Evolutionary conservation across 53 echinoderm and acorn worm genomes (phyloP).

Genomic region (Patiria pectinifera): DNA sequence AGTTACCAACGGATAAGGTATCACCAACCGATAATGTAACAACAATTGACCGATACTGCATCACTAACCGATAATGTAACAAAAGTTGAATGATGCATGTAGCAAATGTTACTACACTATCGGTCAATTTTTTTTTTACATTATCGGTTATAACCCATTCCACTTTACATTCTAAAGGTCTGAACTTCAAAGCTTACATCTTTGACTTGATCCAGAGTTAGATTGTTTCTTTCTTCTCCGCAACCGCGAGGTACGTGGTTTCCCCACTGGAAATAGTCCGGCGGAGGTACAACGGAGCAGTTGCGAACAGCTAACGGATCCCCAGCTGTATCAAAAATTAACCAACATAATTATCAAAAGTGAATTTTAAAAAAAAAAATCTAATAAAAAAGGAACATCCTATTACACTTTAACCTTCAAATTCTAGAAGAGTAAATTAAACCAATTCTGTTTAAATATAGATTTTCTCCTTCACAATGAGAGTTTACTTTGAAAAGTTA

Average conservation of each 20-base stretch:
- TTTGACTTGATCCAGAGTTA: background rate
- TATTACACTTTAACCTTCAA: background rate
- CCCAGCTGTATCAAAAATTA: background rate
- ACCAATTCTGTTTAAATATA: too few relatives aligned
- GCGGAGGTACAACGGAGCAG: background rate
- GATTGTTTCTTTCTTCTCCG: background rate
- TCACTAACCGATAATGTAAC: too few relatives aligned
- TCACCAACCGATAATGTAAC: too few relatives aligned
- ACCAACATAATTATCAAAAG: background rate
- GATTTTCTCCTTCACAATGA: too few relatives aligned
- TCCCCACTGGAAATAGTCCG: background rate
- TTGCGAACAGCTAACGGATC: background rate
- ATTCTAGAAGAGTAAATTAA: background rate
- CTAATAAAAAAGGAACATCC: background rate
- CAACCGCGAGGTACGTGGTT: background rate
- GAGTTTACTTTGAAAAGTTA: too few relatives aligned
- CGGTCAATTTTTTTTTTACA: too few relatives aligned
- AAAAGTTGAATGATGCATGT: too few relatives aligned
- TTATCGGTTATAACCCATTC: background rate
- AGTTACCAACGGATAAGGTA: too few relatives aligned
- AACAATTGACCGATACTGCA: too few relatives aligned
- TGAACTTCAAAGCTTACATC: background rate
- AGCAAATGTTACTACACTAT: background rate
- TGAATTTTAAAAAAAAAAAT: too few relatives aligned
- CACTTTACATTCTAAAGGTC: background rate